Conservation (phyloP, 2,113 vertebrate species). For the Alexandromys fortis region DNA sequence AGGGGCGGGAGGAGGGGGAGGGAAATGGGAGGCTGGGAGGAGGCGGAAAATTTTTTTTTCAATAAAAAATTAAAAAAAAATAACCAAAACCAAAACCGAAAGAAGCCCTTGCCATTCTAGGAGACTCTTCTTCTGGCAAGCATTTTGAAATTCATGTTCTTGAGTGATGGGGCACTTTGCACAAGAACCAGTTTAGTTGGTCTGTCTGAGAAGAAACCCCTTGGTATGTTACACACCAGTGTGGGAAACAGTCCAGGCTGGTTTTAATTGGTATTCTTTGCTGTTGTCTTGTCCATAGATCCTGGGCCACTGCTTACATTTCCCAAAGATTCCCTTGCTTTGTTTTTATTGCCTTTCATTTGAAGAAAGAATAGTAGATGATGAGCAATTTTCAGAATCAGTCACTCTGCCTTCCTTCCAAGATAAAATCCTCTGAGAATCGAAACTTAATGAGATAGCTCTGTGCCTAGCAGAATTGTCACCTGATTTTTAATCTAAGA, state of each 20-base stretch:
- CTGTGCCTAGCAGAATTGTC: slow-evolving; percentile 20
- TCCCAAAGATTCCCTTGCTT: slow-evolving; percentile 14
- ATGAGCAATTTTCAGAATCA: neutral
- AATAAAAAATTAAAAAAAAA: no score
- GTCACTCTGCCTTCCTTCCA: neutral
- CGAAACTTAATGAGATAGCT: neutral
- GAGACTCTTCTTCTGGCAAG: neutral
- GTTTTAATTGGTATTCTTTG: neutral
- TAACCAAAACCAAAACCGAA: no score
- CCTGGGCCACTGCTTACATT: neutral
- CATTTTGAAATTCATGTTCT: neutral
- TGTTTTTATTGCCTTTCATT: neutral
- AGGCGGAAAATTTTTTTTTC: no score
- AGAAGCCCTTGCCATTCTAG: neutral
- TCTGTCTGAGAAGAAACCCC: neutral
- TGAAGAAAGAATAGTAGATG: neutral
- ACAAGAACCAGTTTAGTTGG: neutral
- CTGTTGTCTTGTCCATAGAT: neutral
- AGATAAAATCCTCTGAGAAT: neutral
- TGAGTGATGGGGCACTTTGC: neutral
- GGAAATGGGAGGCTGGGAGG: no score
- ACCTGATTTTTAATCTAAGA: neutral
- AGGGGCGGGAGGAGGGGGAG: no score
- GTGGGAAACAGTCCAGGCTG: neutral
- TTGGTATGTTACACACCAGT: neutral